Evolutionary conservation across 2,113 vertebrate genomes (phyloP), one percentile per base, ranked within the genome.

Genomic region (Mandrillus leucophaeus): DNA sequence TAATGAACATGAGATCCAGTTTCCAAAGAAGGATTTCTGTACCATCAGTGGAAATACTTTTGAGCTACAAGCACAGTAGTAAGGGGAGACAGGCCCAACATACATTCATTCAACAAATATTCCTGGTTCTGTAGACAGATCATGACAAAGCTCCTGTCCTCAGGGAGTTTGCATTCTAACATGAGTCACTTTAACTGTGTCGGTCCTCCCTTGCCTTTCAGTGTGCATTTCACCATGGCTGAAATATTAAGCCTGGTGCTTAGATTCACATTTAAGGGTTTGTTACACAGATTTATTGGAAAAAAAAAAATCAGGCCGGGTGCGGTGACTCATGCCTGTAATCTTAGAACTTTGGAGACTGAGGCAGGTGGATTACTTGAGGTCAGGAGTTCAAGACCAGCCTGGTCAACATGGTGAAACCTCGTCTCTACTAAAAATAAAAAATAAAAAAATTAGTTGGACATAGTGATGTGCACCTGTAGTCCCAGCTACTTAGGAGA

Each of bases 11-110:
- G n/a, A 97, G 0, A 27, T 72, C 6, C 93, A 97, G n/a, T 52
- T 88, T 0, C 80, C 97, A 93, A 96, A 75, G 38, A 97, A 97
- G 38, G 97, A 95, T 25, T 96, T 98, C 87, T 97, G 75, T 0
- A 88, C 79, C 23, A 40, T 30, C 87, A 97, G 61, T 61, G 96
- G 98, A 96, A 97, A 93, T 18, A 90, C 95, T 1, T 92, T 97
- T 84, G 88, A 5, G 79, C 88, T 80, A 92, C 97, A 97, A 2
- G 75, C 97, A 93, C 96, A 97, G 75, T 3, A 98, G 98, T 99
- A 98, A 99, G 98, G 64, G 20, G 27, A 86, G 40, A 78, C 35
- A 68, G 13, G 81, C 35, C 38, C 84, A 89, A 70, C 13, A 61
- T 78, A 89, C 40, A 85, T 93, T 55, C 82, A 83, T 11, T 8